A percentile compares a stretch with the other conserved stretches of the same genome.
phyloP scores from a whole-genome alignment of 2,113 vertebrate genomes.

The Peromyscus polionotus region DNA sequence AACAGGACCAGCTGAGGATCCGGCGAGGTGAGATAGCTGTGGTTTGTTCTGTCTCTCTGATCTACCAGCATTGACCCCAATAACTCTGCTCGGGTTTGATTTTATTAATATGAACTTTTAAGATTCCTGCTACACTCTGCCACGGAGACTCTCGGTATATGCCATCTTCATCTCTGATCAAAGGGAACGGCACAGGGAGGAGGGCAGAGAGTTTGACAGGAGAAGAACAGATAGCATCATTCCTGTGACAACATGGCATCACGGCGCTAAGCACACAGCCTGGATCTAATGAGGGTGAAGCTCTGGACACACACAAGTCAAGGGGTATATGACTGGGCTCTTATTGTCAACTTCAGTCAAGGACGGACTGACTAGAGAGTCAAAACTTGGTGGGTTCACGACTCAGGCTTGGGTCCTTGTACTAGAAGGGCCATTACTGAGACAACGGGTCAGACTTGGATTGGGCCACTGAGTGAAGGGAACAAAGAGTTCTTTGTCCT shows the following conservation, averaged over 20 bases:
- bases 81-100: too few relatives aligned
- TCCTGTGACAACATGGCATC: neutral
- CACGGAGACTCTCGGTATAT: neutral
- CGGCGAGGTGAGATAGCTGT: too few relatives aligned
- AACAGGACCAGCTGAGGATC: too few relatives aligned
- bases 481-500: neutral
- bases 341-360: neutral
- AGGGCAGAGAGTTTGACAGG: neutral
- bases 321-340: neutral
- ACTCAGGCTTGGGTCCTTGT: neutral
- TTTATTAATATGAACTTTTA: too few relatives aligned
- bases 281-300: neutral
- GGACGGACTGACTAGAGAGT: neutral
- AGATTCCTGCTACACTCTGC: too few relatives aligned
- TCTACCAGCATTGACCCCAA: too few relatives aligned
- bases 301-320: neutral
- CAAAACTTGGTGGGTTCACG: neutral
- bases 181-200: neutral
- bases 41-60: too few relatives aligned
- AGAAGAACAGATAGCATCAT: neutral
- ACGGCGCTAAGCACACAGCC: neutral
- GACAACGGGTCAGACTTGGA: neutral
- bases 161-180: neutral
- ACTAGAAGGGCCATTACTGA: neutral
- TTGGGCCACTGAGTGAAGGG: neutral